Evolutionary conservation across 2,797 vertebrate genomes (phyloP), one percentile per base, ranked within the genome.

Genomic region (Megalops cyprinoides): DNA sequence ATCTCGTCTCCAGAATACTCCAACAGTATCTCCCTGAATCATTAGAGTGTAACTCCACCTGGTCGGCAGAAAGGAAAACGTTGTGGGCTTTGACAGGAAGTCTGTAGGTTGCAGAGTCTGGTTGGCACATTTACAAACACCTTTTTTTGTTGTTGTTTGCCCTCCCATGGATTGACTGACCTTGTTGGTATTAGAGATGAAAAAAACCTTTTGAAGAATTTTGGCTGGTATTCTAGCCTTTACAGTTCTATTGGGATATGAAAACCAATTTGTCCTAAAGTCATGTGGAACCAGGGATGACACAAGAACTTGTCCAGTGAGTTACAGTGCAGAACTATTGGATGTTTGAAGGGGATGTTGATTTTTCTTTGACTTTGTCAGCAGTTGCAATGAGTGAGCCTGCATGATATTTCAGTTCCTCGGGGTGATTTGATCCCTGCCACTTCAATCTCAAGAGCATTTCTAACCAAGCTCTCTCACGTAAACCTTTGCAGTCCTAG

Each of bases 321-420:
- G 46, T 65, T 49, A 81, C 37, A 67, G 20, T 49, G 67, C 14
- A 55, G 23, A 46, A 56, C 67, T 81, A 76, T 84, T 81, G 79
- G 79, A 65, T 42, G 48, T 56, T 56, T 67, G 67, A 83, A 78
- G 81, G 67, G 55, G 58, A 31, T 51, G 77, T 80, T 44, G 78
- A 83, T 83, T 77, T 62, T 67, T 48, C 65, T 55, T 78, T 74
- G 49, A 48, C 67, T 77, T 74, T 65, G 79, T 80, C 82, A 74
- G 79, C 31, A 12, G 80, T 74, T 74, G 79, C 74, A 44, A 65
- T 74, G 55, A 67, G 67, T 23, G 28, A 84, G 4, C 25, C 83
- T 78, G 76, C 74, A 49, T 51, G 74, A 77, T 85, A 84, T 81
- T 83, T 84, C 34, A 65, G 34, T 42, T 2, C 31, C 67, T 80